phyloP scores from a whole-genome alignment of 2,797 vertebrate species.

The Thalassophryne amazonica region DNA sequence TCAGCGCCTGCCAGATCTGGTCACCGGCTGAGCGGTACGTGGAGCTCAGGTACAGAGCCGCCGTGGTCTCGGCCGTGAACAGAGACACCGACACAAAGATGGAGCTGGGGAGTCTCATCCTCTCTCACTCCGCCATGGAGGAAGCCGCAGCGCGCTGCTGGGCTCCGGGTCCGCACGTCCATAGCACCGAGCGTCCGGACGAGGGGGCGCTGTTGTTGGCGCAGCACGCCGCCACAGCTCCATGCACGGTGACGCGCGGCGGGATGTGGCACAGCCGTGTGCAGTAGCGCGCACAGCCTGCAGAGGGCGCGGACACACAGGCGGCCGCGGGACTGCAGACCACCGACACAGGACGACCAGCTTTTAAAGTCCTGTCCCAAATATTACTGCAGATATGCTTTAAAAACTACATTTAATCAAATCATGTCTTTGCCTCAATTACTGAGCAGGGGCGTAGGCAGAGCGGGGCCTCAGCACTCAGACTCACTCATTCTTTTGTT shows the following conservation, averaged over 20 bases:
- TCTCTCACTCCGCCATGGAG: slow-evolving; percentile 72
- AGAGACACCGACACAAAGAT: slow-evolving; percentile 91
- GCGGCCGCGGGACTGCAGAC: too few relatives aligned
- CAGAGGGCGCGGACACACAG: slow-evolving; percentile 64
- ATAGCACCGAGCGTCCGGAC: slow-evolving; percentile 20
- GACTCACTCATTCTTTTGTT: too few relatives aligned
- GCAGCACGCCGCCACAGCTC: background rate
- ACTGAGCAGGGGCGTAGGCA: too few relatives aligned
- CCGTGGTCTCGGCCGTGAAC: slow-evolving; percentile 89
- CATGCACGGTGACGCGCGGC: slow-evolving; percentile 16
- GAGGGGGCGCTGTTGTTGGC: background rate
- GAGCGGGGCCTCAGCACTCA: too few relatives aligned
- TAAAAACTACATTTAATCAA: too few relatives aligned
- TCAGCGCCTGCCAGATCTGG: slow-evolving; percentile 90
- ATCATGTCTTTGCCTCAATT: too few relatives aligned
- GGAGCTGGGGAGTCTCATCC: slow-evolving; percentile 93
- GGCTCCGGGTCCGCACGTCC: slow-evolving; percentile 31
- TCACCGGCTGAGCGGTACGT: slow-evolving; percentile 89
- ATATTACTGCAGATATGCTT: too few relatives aligned
- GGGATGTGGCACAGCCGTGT: slow-evolving; percentile 7
- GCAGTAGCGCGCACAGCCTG: slow-evolving; percentile 6
- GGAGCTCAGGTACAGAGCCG: slow-evolving; percentile 89
- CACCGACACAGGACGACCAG: too few relatives aligned
- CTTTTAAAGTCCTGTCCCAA: too few relatives aligned
- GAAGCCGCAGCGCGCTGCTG: slow-evolving; percentile 39